A percentile compares a stretch with the other conserved stretches of the same genome.
Evolutionary conservation across 2,888 invertebrate genomes (phyloP).

Genomic region (Phyllotreta cruciferae): DNA sequence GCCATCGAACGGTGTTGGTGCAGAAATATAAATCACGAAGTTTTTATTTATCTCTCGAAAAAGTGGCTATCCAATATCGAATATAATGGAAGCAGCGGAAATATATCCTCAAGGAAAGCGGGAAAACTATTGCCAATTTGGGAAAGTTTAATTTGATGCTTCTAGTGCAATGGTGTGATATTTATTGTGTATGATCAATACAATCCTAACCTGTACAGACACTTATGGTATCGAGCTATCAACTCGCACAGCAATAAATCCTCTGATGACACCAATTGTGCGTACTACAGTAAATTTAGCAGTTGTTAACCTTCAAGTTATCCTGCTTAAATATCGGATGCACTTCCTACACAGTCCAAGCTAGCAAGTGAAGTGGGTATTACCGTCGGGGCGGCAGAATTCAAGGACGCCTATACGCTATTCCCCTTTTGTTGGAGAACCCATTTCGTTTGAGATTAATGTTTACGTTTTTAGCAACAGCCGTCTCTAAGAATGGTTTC

Average conservation of each 20-base stretch:
- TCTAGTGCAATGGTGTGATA: too few relatives aligned
- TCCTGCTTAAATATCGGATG: too few relatives aligned
- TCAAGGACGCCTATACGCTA: conserved; percentile 11
- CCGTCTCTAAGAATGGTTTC: conserved; percentile 14
- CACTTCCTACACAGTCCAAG: background rate
- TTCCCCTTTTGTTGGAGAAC: conserved; percentile 12
- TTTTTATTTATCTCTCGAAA: background rate
- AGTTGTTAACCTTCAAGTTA: too few relatives aligned
- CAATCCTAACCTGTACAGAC: too few relatives aligned
- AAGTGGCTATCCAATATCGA: conserved; percentile 4
- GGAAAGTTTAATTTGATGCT: too few relatives aligned
- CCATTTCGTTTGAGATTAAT: conserved; percentile 20
- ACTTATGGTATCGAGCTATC: too few relatives aligned
- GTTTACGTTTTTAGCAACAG: conserved; percentile 19
- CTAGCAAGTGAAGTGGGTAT: conserved; percentile 3
- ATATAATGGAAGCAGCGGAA: background rate
- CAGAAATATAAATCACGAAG: conserved; percentile 1
- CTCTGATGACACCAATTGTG: too few relatives aligned
- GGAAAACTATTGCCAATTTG: too few relatives aligned
- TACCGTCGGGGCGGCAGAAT: background rate
- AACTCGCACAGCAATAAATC: too few relatives aligned
- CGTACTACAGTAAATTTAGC: too few relatives aligned
- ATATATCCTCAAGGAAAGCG: background rate
- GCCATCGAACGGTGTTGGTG: background rate
- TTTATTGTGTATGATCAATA: too few relatives aligned